A percentile compares a stretch with the other conserved stretches of the same genome.
Conservation (phyloP, 2,888 invertebrate species). For the Melinopterus prodromus region DNA sequence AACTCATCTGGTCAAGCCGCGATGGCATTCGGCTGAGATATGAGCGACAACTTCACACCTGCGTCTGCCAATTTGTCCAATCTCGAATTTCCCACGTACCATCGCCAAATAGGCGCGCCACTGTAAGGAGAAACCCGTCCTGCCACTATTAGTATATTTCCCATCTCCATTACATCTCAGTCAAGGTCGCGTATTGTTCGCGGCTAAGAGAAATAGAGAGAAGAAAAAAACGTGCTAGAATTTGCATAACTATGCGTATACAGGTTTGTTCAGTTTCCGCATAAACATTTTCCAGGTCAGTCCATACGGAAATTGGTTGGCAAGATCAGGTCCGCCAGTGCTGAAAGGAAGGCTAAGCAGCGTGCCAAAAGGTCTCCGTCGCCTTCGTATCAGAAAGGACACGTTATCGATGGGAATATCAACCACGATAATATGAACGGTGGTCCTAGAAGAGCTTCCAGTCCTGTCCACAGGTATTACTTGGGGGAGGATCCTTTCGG, state of each 20-base stretch:
- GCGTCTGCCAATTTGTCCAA: not conserved
- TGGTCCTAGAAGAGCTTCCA: slow-evolving; percentile 26
- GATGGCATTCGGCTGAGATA: not conserved
- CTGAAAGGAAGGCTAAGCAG: slow-evolving; percentile 70
- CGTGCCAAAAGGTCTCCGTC: slow-evolving; percentile 68
- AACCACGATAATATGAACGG: slow-evolving; percentile 47
- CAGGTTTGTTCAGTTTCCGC: not conserved
- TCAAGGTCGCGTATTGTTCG: not conserved
- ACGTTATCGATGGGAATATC: slow-evolving; percentile 65
- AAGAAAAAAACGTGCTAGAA: slow-evolving; percentile 5
- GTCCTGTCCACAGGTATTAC: slow-evolving; percentile 79
- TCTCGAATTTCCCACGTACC: not conserved
- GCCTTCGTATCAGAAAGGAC: slow-evolving; percentile 65
- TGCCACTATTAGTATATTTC: not conserved
- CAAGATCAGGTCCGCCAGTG: slow-evolving; percentile 80
- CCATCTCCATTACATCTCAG: not conserved
- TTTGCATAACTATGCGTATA: not conserved
- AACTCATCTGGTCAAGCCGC: not conserved
- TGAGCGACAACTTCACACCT: not conserved
- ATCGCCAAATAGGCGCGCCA: not conserved
- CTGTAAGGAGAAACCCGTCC: not conserved
- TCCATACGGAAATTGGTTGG: slow-evolving; percentile 84
- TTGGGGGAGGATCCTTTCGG: slow-evolving; percentile 88
- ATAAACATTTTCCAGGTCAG: slow-evolving; percentile 68
- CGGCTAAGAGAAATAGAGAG: slow-evolving; percentile 11